Evolutionary conservation across 2,113 vertebrate species (phyloP), one percentile per base, ranked within the genome.

Genomic region (Corythaeola cristata): DNA sequence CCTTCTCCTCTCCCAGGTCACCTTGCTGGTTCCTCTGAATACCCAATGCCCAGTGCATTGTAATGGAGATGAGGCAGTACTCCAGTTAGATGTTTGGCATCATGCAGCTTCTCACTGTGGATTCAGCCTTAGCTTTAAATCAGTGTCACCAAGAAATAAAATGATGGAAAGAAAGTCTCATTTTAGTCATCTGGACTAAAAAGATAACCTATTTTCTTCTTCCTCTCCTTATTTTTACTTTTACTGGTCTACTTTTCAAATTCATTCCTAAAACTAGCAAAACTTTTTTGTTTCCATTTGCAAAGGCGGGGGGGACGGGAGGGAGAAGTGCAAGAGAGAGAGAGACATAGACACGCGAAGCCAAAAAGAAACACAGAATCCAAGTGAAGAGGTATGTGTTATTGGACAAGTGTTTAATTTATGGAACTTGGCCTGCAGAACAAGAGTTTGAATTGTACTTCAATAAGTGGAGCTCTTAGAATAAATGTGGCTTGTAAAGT

Each of bases 391-490:
- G 97, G 97, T 98, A 98, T 97, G 97, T 97, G 97, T 97, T 98
- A 97, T 97, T 98, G 97, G 97, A 98, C 97, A 96, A 94, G 75
- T 89, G 88, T 97, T 98, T 98, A 97, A 98, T 97, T 96, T 97
- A 96, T 97, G 90, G 74, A 94, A 92, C 89, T 96, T 98, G 98
- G 98, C 97, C 6, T 12, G 89, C 95, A 74, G 93, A 95, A 94
- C 90, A 73, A 96, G 95, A 93, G 94, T 94, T 97, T 97, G 97
- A 96, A 98, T 97, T 62, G n/a, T 94, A 89, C 97, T 98, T 97
- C 95, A 97, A 97, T 95, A 97, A 97, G 92, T 96, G 88, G 90
- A 80, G 94, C 94, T 96, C 94, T 96, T 93, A 96, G 96, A 94
- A 91, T 77, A 97, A 97, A 98, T 92, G 73, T 97, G 96, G 97